These are phyloP conservation scores for Eilema caniola DNA, from an alignment of 2,888 invertebrate species.

Conservation along the genomic window DNA sequence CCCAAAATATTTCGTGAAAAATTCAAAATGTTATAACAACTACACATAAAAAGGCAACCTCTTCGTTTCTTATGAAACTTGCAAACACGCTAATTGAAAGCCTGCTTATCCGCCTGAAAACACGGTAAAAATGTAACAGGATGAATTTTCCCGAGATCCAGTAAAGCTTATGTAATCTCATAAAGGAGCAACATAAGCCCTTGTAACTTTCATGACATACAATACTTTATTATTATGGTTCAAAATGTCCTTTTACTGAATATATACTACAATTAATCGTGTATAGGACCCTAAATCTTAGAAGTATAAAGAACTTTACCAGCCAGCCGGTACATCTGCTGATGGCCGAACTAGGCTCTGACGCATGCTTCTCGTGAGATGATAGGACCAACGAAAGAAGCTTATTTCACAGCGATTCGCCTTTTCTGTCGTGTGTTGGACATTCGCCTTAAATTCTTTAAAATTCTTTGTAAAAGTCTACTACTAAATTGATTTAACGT, in stretches of 20 bases:
- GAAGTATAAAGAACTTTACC: too few relatives aligned
- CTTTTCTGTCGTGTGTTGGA: too few relatives aligned
- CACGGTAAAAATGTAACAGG: slow-evolving; percentile 50
- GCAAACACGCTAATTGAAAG: slow-evolving; percentile 57
- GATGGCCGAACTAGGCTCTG: too few relatives aligned
- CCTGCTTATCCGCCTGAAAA: slow-evolving; percentile 51
- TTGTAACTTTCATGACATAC: slow-evolving; percentile 52
- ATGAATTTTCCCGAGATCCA: slow-evolving; percentile 53
- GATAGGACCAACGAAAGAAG: too few relatives aligned
- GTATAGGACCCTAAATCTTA: too few relatives aligned
- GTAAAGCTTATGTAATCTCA: slow-evolving; percentile 57
- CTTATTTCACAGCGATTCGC: too few relatives aligned
- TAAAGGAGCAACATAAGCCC: slow-evolving; percentile 49
- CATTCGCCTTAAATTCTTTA: neutral
- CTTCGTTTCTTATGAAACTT: slow-evolving; percentile 49
- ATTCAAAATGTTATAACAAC: neutral
- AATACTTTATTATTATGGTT: slow-evolving; percentile 20
- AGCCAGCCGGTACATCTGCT: too few relatives aligned
- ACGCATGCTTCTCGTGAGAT: too few relatives aligned
- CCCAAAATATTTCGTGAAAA: neutral
- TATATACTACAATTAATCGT: too few relatives aligned
- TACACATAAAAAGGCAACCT: slow-evolving; percentile 32
- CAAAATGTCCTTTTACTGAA: neutral
- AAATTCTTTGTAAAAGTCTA: neutral
- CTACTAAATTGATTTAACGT: neutral